Base-by-base conservation (phyloP, 1,140 invertebrate species). In the Lordiphosa collinella region DNA sequence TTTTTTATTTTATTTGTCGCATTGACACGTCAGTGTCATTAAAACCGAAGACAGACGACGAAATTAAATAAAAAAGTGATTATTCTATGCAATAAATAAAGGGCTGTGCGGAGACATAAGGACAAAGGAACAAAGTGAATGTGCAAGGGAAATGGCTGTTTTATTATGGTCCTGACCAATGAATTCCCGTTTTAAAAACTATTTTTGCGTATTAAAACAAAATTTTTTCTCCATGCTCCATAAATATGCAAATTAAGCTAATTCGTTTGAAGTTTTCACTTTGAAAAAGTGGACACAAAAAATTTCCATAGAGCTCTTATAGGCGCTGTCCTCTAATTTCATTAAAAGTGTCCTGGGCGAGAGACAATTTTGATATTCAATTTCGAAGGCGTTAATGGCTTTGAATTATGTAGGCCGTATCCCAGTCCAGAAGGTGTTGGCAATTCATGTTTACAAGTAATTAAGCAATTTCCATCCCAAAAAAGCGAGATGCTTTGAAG, bases 391-490 rank as follows among this genome's bases (percentile, higher is more conserved):
- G 78, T 82, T 82, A 82, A 82, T 72, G 69, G 78, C 78, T 58
- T 61, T 67, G 56, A 78, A 82, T 82, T 73, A 73, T 59, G 76
- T 59, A 29, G 7, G 25, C 8, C 25, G 25, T 8, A 29, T 29
- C 32, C 48, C 43, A 13, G 40, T 36, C 34, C 50, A 16, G 34
- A 50, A 82, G 78, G 78, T 78, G 78, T 84, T 78, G 76, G 59
- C 73, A 82, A 82, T 85, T 82, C 78, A 82, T 82, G 67, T 82
- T 82, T 82, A 84, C 78, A 82, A 84, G 67, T 85, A 84, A 82
- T 82, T 82, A 78, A 78, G 60, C 78, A 82, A 84, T 78, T 82
- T 84, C 61, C 44, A 53, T 68, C 40, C 59, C 57, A 43, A 51
- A 41, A 48, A 66, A 59, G 37, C 49, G 40, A 56, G 41, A 16